Evolutionary conservation across 2,888 invertebrate species (phyloP).

Genomic region (Balanococcus diminutus): DNA sequence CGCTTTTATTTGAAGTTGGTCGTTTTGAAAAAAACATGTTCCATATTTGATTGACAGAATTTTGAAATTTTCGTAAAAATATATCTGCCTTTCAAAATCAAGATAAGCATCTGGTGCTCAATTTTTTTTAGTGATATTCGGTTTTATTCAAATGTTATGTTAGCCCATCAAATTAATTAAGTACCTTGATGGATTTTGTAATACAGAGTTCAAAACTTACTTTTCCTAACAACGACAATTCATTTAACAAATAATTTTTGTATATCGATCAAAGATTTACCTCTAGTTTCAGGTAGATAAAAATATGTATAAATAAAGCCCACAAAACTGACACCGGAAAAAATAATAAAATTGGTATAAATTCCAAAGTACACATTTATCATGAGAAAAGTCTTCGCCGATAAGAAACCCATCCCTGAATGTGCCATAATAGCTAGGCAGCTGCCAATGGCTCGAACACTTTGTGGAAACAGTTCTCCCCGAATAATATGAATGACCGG

Average conservation of each 20-base stretch:
- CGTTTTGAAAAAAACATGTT: too few species aligned
- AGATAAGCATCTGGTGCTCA: too few species aligned
- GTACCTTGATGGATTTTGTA: too few species aligned
- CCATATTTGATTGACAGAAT: too few species aligned
- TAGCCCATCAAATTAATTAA: too few species aligned
- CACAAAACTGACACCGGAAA: background rate
- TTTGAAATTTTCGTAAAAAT: too few species aligned
- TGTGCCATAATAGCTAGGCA: background rate
- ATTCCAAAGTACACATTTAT: background rate
- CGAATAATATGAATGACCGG: constrained; percentile 21
- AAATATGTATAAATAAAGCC: constrained; percentile 17
- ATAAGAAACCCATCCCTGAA: background rate
- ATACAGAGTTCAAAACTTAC: background rate
- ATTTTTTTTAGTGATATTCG: too few species aligned
- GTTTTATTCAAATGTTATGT: too few species aligned
- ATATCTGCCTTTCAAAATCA: too few species aligned
- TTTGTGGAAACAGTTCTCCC: constrained; percentile 34
- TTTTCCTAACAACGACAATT: background rate
- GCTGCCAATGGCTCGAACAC: background rate
- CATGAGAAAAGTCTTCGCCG: background rate
- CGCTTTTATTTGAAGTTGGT: too few species aligned
- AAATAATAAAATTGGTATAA: constrained; percentile 10
- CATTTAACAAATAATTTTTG: background rate
- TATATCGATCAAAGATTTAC: constrained; percentile 30
- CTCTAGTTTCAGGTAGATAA: constrained; percentile 12